Conservation (phyloP, 2,113 vertebrate genomes). For the Lanius ludovicianus region DNA sequence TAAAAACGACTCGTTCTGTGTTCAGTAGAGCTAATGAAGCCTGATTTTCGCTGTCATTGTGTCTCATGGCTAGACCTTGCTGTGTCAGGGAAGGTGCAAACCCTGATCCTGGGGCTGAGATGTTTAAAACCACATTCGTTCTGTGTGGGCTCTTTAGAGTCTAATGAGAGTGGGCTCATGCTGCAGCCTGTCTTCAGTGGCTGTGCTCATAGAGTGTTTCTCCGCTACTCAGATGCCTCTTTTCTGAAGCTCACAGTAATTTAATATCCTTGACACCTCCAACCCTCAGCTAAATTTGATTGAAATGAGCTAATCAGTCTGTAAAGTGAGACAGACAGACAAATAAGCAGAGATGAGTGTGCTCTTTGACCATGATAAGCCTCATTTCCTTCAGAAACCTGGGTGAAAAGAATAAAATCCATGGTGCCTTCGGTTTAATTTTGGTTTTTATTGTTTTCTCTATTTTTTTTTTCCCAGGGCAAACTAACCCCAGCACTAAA, state of each 20-base stretch:
- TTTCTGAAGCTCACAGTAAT: background rate
- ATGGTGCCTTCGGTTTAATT: background rate
- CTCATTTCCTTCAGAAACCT: background rate
- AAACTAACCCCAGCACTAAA: background rate
- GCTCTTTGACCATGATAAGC: background rate
- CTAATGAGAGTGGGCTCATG: background rate
- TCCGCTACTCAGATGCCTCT: background rate
- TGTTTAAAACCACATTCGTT: background rate
- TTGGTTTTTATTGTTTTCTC: background rate
- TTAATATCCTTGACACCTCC: constrained; percentile 29
- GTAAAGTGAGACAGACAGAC: constrained; percentile 44
- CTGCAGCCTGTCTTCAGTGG: background rate
- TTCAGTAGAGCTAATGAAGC: background rate
- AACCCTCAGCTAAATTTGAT: constrained; percentile 33
- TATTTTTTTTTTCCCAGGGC: background rate
- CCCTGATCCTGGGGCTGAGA: background rate
- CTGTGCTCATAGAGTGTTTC: background rate
- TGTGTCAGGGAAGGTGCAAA: background rate
- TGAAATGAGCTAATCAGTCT: constrained; percentile 40
- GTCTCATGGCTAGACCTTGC: background rate
- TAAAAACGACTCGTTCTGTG: background rate
- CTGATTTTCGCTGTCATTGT: background rate
- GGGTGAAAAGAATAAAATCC: background rate
- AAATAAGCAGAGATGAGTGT: background rate
- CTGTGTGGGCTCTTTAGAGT: background rate